These are phyloP conservation scores for Alexandromys fortis DNA, from an alignment of 2,113 vertebrate species.

Conservation along the genomic window DNA sequence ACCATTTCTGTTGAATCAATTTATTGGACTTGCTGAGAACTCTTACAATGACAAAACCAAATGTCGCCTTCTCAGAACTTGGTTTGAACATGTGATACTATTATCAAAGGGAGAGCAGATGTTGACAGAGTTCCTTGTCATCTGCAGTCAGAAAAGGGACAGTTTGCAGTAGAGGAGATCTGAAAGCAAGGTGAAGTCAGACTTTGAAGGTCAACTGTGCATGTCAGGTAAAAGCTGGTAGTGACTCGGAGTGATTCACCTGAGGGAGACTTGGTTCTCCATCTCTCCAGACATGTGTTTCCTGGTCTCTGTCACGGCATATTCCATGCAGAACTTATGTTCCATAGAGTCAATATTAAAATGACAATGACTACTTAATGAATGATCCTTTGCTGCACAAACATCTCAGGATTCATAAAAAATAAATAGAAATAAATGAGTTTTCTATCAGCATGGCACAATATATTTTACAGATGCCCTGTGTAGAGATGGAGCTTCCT, in stretches of 20 bases:
- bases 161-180: background rate
- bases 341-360: background rate
- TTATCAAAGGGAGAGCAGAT: background rate
- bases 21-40: background rate
- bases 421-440: slow-evolving; percentile 17
- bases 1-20: background rate
- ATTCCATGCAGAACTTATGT: background rate
- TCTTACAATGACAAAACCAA: background rate
- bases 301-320: accelerated
- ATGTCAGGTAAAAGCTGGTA: background rate
- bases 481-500: background rate
- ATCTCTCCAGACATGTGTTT: background rate
- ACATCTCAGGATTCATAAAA: background rate
- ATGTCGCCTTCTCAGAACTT: background rate
- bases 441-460: background rate
- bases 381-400: background rate
- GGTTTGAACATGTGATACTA: background rate
- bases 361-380: background rate
- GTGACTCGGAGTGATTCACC: background rate
- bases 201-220: background rate
- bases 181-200: background rate
- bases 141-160: background rate
- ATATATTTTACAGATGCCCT: background rate
- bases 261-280: background rate
- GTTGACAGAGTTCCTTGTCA: background rate